These are phyloP conservation scores for Pelodiscus sinensis DNA, from an alignment of 2,113 vertebrate species.

Conservation along the genomic window DNA sequence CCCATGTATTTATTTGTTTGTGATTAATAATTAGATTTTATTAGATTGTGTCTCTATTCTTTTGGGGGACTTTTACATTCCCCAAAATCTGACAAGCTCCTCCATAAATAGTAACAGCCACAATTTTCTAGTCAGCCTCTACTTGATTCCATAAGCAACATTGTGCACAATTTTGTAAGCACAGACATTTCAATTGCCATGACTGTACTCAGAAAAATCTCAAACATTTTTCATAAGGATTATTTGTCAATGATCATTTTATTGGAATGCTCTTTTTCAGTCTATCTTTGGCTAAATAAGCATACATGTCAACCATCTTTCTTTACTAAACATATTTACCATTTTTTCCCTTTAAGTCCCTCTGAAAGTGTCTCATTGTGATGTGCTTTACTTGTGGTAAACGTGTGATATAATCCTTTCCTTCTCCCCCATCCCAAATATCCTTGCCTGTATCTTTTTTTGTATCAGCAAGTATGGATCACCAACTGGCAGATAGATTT, in stretches of 20 bases:
- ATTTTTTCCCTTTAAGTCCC: neutral
- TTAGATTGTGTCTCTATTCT: neutral
- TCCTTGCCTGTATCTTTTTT: neutral
- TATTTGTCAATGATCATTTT: neutral
- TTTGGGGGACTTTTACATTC: neutral
- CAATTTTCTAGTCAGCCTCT: neutral
- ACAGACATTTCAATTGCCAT: neutral
- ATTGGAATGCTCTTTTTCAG: neutral
- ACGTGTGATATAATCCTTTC: neutral
- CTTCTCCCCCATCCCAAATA: neutral
- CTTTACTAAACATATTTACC: neutral
- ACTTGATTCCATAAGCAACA: neutral
- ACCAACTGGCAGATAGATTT: neutral
- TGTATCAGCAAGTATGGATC: neutral
- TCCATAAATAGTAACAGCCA: neutral
- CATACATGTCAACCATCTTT: neutral
- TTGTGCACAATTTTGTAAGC: neutral
- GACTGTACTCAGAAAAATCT: neutral
- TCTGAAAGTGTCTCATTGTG: neutral
- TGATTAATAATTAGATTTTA: neutral
- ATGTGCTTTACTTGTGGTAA: neutral
- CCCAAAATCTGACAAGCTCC: neutral
- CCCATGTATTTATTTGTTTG: neutral
- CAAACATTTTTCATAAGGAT: neutral
- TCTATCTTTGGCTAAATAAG: neutral